These are phyloP conservation scores for Ivindomyrus marchei DNA, from an alignment of 2,113 vertebrate species.

Conservation along the genomic window DNA sequence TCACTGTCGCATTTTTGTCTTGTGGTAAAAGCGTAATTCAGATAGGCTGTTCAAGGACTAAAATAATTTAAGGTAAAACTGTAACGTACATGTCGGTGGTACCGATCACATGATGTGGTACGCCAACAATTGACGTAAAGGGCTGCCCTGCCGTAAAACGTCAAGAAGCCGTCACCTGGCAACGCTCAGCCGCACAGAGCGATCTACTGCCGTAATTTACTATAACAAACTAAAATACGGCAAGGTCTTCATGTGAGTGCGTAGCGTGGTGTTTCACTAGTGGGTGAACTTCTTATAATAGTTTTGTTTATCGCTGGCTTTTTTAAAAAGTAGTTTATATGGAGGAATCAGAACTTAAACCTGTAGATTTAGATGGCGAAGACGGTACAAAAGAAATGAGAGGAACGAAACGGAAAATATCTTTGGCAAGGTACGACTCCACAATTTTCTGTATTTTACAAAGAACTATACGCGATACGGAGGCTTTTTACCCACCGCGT, in stretches of 20 bases:
- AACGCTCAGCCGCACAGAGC: background rate
- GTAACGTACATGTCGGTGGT: background rate
- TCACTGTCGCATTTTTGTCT: background rate
- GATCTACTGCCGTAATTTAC: conserved; percentile 3
- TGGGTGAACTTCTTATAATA: background rate
- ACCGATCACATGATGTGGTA: background rate
- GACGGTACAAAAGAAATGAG: conserved; percentile 29
- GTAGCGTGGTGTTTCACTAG: conserved; percentile 23
- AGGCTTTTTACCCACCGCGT: background rate
- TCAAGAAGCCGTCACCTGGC: background rate
- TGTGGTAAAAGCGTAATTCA: background rate
- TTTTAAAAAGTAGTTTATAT: background rate
- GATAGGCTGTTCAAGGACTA: background rate
- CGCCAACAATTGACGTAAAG: background rate
- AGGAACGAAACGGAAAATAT: conserved; percentile 55
- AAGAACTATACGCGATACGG: background rate
- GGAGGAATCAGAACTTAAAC: background rate
- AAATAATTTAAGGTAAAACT: background rate
- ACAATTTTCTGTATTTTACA: background rate
- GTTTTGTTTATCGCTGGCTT: background rate
- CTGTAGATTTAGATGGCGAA: background rate
- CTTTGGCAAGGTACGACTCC: conserved; percentile 45
- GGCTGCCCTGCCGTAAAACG: background rate
- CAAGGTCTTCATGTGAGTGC: conserved; percentile 35
- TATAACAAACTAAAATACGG: conserved; percentile 39